These are phyloP conservation scores for Lytechinus pictus DNA, from an alignment of 35 echinoderm and acorn worm genomes.

Conservation along the genomic window DNA sequence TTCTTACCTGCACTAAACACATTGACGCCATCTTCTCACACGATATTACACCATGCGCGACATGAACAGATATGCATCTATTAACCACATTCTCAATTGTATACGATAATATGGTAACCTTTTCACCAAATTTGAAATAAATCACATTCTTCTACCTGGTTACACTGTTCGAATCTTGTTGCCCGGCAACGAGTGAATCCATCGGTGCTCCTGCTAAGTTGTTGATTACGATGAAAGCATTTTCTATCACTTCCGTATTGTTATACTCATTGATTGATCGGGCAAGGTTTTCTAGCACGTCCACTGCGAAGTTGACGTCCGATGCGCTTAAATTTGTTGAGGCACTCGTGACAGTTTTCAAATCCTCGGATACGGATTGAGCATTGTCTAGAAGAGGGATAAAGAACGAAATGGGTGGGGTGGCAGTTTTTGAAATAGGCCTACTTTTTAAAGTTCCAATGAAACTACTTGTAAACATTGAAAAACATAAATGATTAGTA, in stretches of 20 bases:
- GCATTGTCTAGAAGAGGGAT: conserved; percentile 46
- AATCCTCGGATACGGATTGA: conserved; percentile 23
- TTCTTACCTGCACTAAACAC: too few relatives aligned
- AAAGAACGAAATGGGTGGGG: conserved; percentile 9
- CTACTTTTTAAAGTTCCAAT: too few relatives aligned
- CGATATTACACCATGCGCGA: too few relatives aligned
- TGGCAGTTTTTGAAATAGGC: too few relatives aligned
- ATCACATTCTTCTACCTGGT: conserved; percentile 37
- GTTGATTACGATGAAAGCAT: conserved; percentile 40
- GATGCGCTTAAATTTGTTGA: conserved; percentile 27
- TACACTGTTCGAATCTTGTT: conserved; percentile 43
- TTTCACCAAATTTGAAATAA: neutral
- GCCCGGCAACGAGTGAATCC: conserved; percentile 26
- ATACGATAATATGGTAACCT: too few relatives aligned
- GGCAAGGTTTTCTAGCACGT: conserved; percentile 51
- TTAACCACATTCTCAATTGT: too few relatives aligned
- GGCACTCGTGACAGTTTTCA: conserved; percentile 40
- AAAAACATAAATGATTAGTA: too few relatives aligned
- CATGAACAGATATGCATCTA: too few relatives aligned
- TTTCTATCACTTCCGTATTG: conserved; percentile 42
- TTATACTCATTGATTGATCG: conserved; percentile 23
- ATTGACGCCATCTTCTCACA: too few relatives aligned
- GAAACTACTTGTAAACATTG: too few relatives aligned
- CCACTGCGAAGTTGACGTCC: conserved; percentile 58
- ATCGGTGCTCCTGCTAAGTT: conserved; percentile 33